Evolutionary conservation across 2,797 vertebrate genomes (phyloP).

Genomic region (Mormyrops boulengeri): DNA sequence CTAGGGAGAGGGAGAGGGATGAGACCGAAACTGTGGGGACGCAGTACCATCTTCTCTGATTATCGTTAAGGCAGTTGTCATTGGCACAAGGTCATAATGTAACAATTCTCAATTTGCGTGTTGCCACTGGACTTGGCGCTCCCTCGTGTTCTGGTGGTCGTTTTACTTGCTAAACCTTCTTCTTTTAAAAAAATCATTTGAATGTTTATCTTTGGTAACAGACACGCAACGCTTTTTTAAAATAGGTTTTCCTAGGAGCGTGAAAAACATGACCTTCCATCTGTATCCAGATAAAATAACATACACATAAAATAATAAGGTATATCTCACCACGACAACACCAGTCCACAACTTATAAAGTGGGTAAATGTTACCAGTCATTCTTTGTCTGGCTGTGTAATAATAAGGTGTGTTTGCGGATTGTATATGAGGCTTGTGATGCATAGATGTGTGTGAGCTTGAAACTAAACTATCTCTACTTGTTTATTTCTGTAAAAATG

Average conservation of each 20-base stretch:
- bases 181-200: conserved; percentile 14
- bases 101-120: conserved; percentile 49
- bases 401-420: neutral
- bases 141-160: neutral
- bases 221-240: conserved; percentile 35
- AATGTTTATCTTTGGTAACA: conserved; percentile 47
- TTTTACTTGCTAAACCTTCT: conserved; percentile 16
- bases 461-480: neutral
- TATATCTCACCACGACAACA: neutral
- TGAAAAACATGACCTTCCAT: conserved; percentile 12
- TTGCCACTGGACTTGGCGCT: conserved; percentile 24
- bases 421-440: neutral
- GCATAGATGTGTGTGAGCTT: conserved; percentile 18
- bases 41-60: conserved; percentile 66
- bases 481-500: conserved; percentile 36
- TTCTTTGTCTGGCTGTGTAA: neutral
- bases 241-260: conserved; percentile 25
- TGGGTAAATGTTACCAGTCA: neutral
- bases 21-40: conserved; percentile 59
- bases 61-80: conserved; percentile 92
- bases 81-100: conserved; percentile 78
- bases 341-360: neutral
- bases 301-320: conserved; percentile 7
- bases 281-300: conserved; percentile 14
- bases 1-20: conserved; percentile 39